phyloP scores from a whole-genome alignment of 2,113 vertebrate genomes.

The Tychaedon coryphoeus region DNA sequence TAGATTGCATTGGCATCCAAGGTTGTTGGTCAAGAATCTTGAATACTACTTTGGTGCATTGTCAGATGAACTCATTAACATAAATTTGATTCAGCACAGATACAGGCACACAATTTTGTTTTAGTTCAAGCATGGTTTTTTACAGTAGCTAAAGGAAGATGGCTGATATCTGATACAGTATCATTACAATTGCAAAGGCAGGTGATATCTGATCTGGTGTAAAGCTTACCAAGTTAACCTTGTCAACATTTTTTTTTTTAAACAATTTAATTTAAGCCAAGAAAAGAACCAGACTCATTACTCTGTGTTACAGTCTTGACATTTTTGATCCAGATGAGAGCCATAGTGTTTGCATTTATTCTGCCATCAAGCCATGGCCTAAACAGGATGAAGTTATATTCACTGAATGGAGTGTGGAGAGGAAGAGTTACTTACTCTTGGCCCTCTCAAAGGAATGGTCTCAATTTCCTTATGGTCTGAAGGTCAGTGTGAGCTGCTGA shows the following conservation, averaged over 20 bases:
- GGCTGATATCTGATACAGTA: neutral
- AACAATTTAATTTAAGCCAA: neutral
- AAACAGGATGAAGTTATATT: neutral
- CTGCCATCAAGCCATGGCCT: neutral
- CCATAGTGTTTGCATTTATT: neutral
- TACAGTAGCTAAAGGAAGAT: neutral
- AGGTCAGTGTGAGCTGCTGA: fast-evolving
- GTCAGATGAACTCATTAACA: neutral
- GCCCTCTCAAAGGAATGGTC: neutral
- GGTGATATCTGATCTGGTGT: neutral
- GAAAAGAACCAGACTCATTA: neutral
- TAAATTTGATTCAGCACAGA: neutral
- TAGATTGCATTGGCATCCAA: neutral
- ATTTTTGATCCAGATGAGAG: neutral
- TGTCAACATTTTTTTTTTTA: neutral
- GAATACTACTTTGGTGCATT: neutral
- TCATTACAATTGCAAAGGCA: neutral
- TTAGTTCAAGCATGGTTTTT: neutral
- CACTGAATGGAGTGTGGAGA: neutral
- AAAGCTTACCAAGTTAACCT: neutral
- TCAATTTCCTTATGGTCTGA: neutral
- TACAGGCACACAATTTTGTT: neutral
- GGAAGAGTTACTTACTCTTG: neutral
- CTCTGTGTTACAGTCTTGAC: neutral
- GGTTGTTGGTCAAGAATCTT: neutral